Base-by-base conservation (phyloP, 2,113 vertebrate species). In the Ceyx margarethae region DNA sequence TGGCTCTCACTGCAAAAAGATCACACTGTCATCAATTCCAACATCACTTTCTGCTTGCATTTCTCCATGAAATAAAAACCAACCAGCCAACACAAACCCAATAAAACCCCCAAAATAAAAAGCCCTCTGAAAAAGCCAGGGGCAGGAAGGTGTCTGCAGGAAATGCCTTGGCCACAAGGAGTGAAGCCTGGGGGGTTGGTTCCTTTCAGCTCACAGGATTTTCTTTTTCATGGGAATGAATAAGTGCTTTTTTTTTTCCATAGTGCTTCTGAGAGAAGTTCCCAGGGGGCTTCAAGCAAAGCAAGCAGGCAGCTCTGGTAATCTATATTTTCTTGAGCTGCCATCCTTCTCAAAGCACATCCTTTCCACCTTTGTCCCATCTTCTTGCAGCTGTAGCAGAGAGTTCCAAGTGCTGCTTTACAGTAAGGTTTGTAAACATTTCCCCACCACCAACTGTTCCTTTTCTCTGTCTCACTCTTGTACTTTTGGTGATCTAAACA, bases 341-440 rank as follows among this genome's bases (percentile, higher is more conserved):
- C 29, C 31, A 43, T 46, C 58, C 11, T 73, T 90, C 66, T 92
- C 58, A 82, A 91, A 85, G 19, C 29, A 1, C 17, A 57, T 73
- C 87, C 25, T 89, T 93, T 92, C 64, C 46, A 33, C 66, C 22
- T 65, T 74, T 42, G 64, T 69, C 92, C 19, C 57, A 80, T 73
- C 65, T 62, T 62, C 85, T 82, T 77, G 60, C 75, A 83, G 81
- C 65, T 71, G 91, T 83, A 50, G 57, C n/a, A 29, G 80, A 87
- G 76, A 69, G 74, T 68, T 56, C 60, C 29, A 60, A 86, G 92
- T 87, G 51, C 77, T 72, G 80, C 78, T 80, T 96, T 96, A 96
- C 95, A 89, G 94, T 95, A 96, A 96, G 68, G 35, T 92, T 91
- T 92, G 61, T 74, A 87, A 89, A 83, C 21, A 45, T 92, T 96